A percentile compares a stretch with the other conserved stretches of the same genome.
These are phyloP conservation scores for Phenganax subtilis DNA, from an alignment of 92 coral and sea anemone genomes.

Conservation along the genomic window DNA sequence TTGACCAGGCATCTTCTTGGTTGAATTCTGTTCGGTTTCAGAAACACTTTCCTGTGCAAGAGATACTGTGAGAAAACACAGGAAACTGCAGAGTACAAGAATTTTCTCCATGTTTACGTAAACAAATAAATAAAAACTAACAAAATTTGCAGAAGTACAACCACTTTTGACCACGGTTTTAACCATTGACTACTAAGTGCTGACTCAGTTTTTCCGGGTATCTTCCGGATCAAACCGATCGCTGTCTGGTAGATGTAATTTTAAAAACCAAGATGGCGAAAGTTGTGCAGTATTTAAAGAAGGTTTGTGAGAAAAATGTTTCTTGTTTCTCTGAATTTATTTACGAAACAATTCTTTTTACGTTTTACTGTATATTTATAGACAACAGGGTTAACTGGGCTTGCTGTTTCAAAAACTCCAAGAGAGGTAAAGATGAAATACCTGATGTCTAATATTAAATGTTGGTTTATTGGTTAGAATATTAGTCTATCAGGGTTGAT, in stretches of 20 bases:
- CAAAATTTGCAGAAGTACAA: no score
- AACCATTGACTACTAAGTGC: neutral
- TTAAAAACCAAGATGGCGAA: constrained; percentile 81
- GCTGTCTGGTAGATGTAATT: neutral
- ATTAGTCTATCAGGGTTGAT: no score
- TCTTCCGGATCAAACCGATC: neutral
- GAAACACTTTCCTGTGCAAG: neutral
- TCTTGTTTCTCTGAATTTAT: neutral
- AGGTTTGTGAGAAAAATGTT: constrained; percentile 46
- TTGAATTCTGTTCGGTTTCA: neutral
- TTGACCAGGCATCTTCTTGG: constrained; percentile 1
- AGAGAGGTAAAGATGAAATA: constrained; percentile 60
- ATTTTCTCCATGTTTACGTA: neutral
- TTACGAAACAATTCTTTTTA: neutral
- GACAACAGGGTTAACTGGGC: constrained; percentile 91
- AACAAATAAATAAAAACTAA: neutral
- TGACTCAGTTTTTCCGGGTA: neutral
- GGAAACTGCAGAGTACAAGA: neutral
- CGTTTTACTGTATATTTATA: constrained; percentile 29
- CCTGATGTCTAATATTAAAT: neutral
- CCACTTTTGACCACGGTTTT: no score
- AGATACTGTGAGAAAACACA: neutral
- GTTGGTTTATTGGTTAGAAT: no score
- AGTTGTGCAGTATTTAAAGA: constrained; percentile 66
- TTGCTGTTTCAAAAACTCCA: constrained; percentile 90